Evolutionary conservation across 2,888 invertebrate genomes (phyloP), one percentile per base, ranked within the genome.

Genomic region (Tipula helvola): DNA sequence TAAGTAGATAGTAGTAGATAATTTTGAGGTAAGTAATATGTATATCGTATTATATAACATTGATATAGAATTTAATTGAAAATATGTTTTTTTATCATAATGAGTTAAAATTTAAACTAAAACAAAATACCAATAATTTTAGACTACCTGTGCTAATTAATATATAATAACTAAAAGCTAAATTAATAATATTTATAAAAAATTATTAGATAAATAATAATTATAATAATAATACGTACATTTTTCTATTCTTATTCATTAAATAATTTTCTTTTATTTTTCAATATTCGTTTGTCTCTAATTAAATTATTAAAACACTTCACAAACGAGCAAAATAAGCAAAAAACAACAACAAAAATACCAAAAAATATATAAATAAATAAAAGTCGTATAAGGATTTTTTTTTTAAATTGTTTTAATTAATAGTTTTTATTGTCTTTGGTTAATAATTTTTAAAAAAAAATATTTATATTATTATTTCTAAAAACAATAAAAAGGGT

Each of bases 381-480:
- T 84, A 84, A 84, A 84, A 84, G 84, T 84, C 84, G n/a, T 84
- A 39, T 39, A 84, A 84, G 16, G 13, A 84, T 84, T 84, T 84
- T 84, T 84, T 84, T 36, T 84, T 84, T 84, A 36, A 84, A 84
- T 39, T 83, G 36, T 36, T 84, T 84, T 39, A 84, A 84, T 84
- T 39, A 84, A 39, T 84, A 84, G 39, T 84, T 84, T 12, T 83
- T 83, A 36, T 83, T 36, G 28, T 83, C 83, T 83, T 83, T 83
- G 83, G 36, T 83, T 83, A 83, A 83, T 83, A 83, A 83, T 36
- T 83, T 36, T 83, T 16, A 28, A 12, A 83, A 36, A 36, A 12
- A 83, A 83, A 83, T 36, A 83, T 10, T 10, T 8, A 83, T 36
- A 83, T 12, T 83, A 36, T 84, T 16, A 84, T 84, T 84, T 18